Base-by-base conservation (phyloP, 2,113 vertebrate genomes). In the Sitta europaea region DNA sequence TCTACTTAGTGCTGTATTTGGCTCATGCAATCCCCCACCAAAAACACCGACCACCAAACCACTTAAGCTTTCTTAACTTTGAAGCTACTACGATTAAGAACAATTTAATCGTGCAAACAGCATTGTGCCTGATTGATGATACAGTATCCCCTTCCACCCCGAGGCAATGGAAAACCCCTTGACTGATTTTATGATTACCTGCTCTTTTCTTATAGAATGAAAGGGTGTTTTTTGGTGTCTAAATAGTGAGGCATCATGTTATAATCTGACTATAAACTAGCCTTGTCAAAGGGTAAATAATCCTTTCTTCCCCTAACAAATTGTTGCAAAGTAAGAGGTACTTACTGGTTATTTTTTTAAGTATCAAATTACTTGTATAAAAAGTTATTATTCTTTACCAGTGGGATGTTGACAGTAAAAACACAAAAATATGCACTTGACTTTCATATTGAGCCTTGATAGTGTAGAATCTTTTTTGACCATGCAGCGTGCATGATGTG, bases 11-110 rank as follows among this genome's bases (percentile, higher is more conserved):
- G 10, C 24, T 73, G 72, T 40, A 40, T 71, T 78, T 58, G 54
- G n/a, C 11, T 10, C 4, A 0, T 14, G 14, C 24, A 11, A 2
- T 17, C 25, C 22, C 9, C 24, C 27, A 29, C 38, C 40, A n/a
- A 47, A 66, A 71, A 0, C 12, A 21, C 12, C 31, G 4, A 38
- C n/a, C 35, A 18, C 29, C 33, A 23, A 53, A 48, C 50, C 22
- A 19, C 48, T 76, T 48, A 13, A 42, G 21, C 10, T 68, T 48
- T 55, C 42, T 42, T 42, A 67, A 66, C 19, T 88, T 93, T 54
- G 48, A 77, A 55, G n/a, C 25, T 29, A 1, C 21, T 16, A 7
- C 19, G 35, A 63, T 85, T 95, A 50, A 31, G 33, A 51, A 40
- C 51, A 63, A 14, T 15, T 80, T 71, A 53, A 33, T 50, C 2